A percentile compares a stretch with the other conserved stretches of the same genome.
These are phyloP conservation scores for Boloria euphrosyne DNA, from an alignment of 2,888 invertebrate species.

Conservation along the genomic window DNA sequence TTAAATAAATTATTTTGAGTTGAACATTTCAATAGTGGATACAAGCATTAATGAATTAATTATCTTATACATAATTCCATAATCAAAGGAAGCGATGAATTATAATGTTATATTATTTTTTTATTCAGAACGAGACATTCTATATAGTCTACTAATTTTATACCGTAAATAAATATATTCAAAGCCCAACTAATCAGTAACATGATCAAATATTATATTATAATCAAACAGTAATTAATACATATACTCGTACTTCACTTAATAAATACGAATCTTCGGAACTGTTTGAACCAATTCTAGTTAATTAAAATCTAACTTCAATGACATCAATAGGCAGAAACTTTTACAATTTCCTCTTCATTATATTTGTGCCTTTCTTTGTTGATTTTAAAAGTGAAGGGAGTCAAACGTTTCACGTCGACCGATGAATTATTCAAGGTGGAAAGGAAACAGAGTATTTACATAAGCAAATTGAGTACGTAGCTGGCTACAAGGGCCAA, in stretches of 20 bases:
- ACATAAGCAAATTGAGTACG: slow-evolving; percentile 81
- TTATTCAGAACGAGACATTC: too few species aligned
- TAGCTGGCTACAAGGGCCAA: slow-evolving; percentile 26
- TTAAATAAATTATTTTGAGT: too few species aligned
- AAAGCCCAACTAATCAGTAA: too few species aligned
- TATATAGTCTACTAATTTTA: too few species aligned
- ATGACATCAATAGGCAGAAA: slow-evolving; percentile 16
- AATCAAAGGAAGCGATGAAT: too few species aligned
- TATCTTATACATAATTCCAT: too few species aligned
- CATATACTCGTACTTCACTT: background rate
- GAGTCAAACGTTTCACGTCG: slow-evolving; percentile 65
- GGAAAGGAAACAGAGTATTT: slow-evolving; percentile 79
- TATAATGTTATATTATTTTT: too few species aligned
- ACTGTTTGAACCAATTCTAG: background rate
- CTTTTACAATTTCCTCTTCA: slow-evolving; percentile 62
- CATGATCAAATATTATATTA: too few species aligned
- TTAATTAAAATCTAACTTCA: slow-evolving; percentile 1
- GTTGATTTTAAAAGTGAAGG: slow-evolving; percentile 74
- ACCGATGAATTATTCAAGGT: slow-evolving; percentile 78
- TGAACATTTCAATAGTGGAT: too few species aligned
- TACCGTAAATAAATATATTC: too few species aligned
- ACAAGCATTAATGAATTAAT: too few species aligned
- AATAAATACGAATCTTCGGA: background rate
- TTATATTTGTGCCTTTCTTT: slow-evolving; percentile 60
- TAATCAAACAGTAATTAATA: background rate